Conservation (phyloP, 2,113 vertebrate genomes). For the Pelusios castaneus region DNA sequence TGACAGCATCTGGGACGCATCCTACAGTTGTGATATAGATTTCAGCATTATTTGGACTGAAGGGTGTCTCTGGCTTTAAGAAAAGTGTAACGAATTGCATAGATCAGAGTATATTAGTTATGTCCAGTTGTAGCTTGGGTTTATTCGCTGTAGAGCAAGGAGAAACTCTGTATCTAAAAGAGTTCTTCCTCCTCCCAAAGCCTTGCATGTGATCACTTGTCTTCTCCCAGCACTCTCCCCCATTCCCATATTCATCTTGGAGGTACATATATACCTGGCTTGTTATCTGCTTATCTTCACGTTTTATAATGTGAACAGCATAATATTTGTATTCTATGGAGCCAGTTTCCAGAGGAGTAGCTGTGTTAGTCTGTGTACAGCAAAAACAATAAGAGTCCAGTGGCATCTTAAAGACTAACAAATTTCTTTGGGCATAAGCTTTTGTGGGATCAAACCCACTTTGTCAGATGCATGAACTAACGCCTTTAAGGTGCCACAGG, state of each 20-base stretch:
- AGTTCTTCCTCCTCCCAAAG: not conserved
- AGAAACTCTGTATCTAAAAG: not conserved
- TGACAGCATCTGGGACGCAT: conserved; percentile 58
- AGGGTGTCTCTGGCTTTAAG: not conserved
- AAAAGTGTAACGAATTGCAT: not conserved
- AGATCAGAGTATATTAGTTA: accelerated
- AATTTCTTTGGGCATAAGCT: no score
- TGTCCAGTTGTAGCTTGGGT: not conserved
- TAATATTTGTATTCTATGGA: not conserved
- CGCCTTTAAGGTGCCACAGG: no score
- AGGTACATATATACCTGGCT: not conserved
- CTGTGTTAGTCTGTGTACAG: no score
- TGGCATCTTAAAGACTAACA: no score
- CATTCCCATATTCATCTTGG: not conserved
- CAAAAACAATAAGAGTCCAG: no score
- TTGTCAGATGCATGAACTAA: no score
- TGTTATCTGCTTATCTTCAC: not conserved
- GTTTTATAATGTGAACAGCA: not conserved
- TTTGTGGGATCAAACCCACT: no score
- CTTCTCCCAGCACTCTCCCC: not conserved
- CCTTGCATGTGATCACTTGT: accelerated
- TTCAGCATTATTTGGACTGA: not conserved
- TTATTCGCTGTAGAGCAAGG: conserved; percentile 4
- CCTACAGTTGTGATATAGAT: conserved; percentile 29
- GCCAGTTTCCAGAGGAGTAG: no score